Evolutionary conservation across 2,888 invertebrate species (phyloP).

Genomic region (Nemurella pictetii): DNA sequence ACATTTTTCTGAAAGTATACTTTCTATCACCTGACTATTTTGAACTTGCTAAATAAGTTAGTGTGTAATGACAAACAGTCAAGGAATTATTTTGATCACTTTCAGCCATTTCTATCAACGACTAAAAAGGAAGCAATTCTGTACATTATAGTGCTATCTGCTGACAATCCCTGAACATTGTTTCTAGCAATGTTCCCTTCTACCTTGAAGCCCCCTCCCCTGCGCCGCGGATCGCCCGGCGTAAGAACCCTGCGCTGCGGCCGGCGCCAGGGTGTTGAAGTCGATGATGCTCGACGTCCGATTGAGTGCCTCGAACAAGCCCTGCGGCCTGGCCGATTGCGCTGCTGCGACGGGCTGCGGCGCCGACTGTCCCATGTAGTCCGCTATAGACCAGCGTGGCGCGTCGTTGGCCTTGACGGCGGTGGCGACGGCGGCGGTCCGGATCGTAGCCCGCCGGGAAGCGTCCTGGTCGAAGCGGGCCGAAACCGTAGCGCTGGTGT

Average conservation of each 20-base stretch:
- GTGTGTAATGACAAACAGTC: too few relatives aligned
- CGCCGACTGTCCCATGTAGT: background rate
- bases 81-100: too few relatives aligned
- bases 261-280: slow-evolving; percentile 38
- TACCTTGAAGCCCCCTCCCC: background rate
- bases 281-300: slow-evolving; percentile 39
- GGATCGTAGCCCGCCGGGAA: background rate
- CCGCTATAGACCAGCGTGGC: background rate
- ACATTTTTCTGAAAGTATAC: too few relatives aligned
- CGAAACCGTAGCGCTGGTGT: background rate
- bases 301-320: slow-evolving; percentile 40
- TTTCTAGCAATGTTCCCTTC: too few relatives aligned
- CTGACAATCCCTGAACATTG: too few relatives aligned
- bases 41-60: too few relatives aligned
- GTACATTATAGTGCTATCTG: too few relatives aligned
- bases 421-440: background rate
- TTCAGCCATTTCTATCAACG: too few relatives aligned
- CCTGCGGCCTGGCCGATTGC: background rate
- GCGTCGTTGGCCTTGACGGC: background rate
- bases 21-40: too few relatives aligned
- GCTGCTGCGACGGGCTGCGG: background rate
- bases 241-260: background rate
- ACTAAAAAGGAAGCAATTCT: too few relatives aligned
- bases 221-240: background rate
- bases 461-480: background rate